Evolutionary conservation across 1,140 invertebrate species (phyloP).

Genomic region (Platyscapa corneri): DNA sequence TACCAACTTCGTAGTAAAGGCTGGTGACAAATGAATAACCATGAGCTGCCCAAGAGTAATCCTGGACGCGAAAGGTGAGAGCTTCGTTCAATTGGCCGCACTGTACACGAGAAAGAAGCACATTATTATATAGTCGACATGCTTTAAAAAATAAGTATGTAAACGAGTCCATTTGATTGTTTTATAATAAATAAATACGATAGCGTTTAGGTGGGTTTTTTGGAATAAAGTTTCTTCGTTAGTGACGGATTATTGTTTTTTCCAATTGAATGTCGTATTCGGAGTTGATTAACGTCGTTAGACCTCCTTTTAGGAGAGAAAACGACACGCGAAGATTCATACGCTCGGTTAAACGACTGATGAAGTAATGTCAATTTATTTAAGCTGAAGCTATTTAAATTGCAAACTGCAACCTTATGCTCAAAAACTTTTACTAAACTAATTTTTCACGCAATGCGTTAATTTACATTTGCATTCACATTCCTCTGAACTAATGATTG

Average conservation of each 20-base stretch:
- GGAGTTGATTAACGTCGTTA: neutral
- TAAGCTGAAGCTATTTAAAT: neutral
- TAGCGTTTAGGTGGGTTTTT: too few species aligned
- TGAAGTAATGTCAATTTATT: conserved; percentile 10
- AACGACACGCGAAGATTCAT: neutral
- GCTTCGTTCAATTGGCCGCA: conserved; percentile 79
- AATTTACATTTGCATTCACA: neutral
- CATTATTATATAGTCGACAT: neutral
- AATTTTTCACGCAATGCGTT: neutral
- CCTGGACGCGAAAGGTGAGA: conserved; percentile 88
- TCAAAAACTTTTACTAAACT: neutral
- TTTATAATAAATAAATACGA: too few species aligned
- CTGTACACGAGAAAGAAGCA: conserved; percentile 52
- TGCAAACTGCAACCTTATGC: neutral
- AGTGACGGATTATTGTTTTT: too few species aligned
- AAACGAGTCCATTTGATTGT: too few species aligned
- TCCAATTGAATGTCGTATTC: neutral
- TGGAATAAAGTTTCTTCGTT: too few species aligned
- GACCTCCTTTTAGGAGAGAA: neutral
- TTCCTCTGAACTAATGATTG: neutral
- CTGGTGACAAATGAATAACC: conserved; percentile 90
- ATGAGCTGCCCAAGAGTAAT: conserved; percentile 95
- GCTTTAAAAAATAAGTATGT: neutral
- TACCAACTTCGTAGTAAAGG: conserved; percentile 90
- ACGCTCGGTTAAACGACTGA: neutral